These are phyloP conservation scores for Siniperca undulata DNA, from an alignment of 2,797 vertebrate species.

Conservation along the genomic window DNA sequence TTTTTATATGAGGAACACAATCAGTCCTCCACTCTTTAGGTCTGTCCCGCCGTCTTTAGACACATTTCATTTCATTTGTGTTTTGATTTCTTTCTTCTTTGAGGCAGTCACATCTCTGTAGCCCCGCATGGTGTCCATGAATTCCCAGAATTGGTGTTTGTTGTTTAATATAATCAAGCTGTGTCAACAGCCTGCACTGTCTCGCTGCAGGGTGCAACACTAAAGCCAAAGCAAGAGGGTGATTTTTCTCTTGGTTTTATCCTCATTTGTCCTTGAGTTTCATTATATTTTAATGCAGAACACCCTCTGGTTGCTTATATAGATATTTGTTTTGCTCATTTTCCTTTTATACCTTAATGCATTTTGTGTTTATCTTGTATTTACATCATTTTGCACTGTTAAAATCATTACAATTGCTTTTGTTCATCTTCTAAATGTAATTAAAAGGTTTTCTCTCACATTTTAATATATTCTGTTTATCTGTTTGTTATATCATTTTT, in stretches of 20 bases:
- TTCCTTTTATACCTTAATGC: neutral
- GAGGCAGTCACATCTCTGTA: neutral
- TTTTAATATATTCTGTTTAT: neutral
- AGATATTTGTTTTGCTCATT: neutral
- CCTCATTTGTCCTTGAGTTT: slow-evolving; percentile 2
- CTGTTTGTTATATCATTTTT: neutral
- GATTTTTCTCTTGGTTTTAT: neutral
- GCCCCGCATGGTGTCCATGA: slow-evolving; percentile 16
- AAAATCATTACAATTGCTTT: neutral
- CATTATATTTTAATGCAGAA: neutral
- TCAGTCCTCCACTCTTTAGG: neutral
- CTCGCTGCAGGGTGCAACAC: slow-evolving; percentile 37
- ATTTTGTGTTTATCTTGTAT: neutral
- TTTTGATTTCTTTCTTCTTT: neutral
- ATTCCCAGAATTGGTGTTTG: slow-evolving; percentile 55
- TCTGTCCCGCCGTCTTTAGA: neutral
- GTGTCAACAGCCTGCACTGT: slow-evolving; percentile 65
- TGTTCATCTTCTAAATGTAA: neutral
- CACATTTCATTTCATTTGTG: neutral
- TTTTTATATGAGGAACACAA: neutral
- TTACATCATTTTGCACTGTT: neutral
- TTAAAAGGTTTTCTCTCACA: neutral
- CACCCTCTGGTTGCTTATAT: too few species aligned
- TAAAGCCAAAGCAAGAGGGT: neutral
- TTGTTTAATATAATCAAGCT: slow-evolving; percentile 68